Evolutionary conservation across 2,888 invertebrate species (phyloP).

Genomic region (Litoditis marina): DNA sequence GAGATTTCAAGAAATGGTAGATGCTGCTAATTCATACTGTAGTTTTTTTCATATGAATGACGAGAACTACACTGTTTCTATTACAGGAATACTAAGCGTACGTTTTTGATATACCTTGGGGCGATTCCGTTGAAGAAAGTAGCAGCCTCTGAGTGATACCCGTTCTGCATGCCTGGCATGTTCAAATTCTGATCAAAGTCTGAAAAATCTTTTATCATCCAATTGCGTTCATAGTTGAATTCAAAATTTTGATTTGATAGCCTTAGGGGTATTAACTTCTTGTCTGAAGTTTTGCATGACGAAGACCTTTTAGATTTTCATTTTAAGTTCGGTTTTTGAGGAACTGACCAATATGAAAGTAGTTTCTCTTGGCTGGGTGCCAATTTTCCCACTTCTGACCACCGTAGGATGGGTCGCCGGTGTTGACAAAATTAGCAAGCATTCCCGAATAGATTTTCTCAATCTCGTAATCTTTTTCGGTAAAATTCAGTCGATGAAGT

Average conservation of each 20-base stretch:
- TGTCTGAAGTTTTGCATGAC: too few relatives aligned
- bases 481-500: constrained; percentile 24
- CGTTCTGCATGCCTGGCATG: constrained; percentile 22
- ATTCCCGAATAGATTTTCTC: constrained; percentile 26
- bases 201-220: neutral
- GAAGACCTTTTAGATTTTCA: too few relatives aligned
- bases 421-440: constrained; percentile 30
- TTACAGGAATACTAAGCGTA: too few relatives aligned
- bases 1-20: too few relatives aligned
- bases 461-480: constrained; percentile 25
- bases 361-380: constrained; percentile 14
- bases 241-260: too few relatives aligned
- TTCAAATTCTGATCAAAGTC: constrained; percentile 28
- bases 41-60: too few relatives aligned
- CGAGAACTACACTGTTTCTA: too few relatives aligned
- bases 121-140: constrained; percentile 19
- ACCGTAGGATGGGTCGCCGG: constrained; percentile 20
- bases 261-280: too few relatives aligned
- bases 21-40: too few relatives aligned
- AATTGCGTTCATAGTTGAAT: too few relatives aligned
- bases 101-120: neutral
- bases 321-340: too few relatives aligned
- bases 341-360: constrained; percentile 25
- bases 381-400: constrained; percentile 23
- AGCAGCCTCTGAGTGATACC: constrained; percentile 18